A percentile compares a stretch with the other conserved stretches of the same genome.
Conservation (phyloP, 2,113 vertebrate species). For the Acinonyx jubatus region DNA sequence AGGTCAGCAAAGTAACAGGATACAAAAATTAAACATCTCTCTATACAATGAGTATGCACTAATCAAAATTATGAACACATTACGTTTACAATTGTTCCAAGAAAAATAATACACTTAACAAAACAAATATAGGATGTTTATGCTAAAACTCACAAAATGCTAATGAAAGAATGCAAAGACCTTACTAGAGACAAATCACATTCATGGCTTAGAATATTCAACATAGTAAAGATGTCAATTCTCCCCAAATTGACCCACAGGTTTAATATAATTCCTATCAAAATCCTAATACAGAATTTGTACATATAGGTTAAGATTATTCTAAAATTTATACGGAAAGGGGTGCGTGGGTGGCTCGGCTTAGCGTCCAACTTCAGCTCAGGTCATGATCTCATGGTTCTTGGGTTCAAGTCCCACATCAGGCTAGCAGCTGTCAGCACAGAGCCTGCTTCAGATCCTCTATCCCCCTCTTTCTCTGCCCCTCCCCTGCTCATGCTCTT, state of each 20-base stretch:
- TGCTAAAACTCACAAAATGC: not conserved
- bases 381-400: too few species aligned
- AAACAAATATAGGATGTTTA: not conserved
- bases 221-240: not conserved
- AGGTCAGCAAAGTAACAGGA: not conserved
- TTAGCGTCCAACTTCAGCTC: too few species aligned
- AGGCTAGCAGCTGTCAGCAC: too few species aligned
- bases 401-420: too few species aligned
- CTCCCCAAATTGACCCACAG: not conserved
- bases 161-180: conserved; percentile 9
- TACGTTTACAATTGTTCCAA: not conserved
- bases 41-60: not conserved
- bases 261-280: not conserved
- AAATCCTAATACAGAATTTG: not conserved
- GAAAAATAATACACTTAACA: not conserved
- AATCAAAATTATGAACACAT: conserved; percentile 1
- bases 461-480: too few species aligned
- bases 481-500: too few species aligned
- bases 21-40: not conserved
- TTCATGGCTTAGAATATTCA: not conserved
- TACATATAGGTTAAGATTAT: not conserved
- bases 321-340: not conserved
- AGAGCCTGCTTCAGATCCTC: too few species aligned
- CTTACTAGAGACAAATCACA: not conserved
- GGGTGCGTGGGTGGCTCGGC: too few species aligned